A percentile compares a stretch with the other conserved stretches of the same genome.
phyloP scores from a whole-genome alignment of 2,797 vertebrate species.

The Amphiprion clarkii region DNA sequence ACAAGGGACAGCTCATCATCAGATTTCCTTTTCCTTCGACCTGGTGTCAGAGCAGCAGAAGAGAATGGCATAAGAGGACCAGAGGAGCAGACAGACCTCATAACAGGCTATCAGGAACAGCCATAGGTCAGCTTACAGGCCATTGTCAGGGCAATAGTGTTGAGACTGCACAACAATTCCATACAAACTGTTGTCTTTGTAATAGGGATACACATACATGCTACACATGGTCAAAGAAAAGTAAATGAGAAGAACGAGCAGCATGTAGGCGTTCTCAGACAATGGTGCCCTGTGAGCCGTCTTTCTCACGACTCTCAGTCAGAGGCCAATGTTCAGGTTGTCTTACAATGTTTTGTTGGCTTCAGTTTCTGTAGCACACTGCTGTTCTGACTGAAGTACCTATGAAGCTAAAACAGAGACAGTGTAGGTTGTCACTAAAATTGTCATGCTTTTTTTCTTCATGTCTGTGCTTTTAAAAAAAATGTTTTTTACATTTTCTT shows the following conservation, averaged over 20 bases:
- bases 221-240: not conserved
- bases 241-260: not conserved
- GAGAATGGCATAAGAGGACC: conserved; percentile 13
- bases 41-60: conserved; percentile 2
- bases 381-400: conserved; percentile 20
- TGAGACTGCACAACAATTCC: not conserved
- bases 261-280: not conserved
- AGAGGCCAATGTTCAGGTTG: conserved; percentile 18
- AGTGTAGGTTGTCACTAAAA: too few relatives aligned
- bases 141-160: conserved; percentile 15
- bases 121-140: conserved; percentile 27
- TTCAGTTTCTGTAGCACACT: conserved; percentile 12
- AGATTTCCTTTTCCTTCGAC: conserved; percentile 61
- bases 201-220: conserved; percentile 23
- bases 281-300: not conserved
- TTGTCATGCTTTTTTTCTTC: too few relatives aligned
- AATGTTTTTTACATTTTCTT: too few relatives aligned
- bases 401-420: too few relatives aligned
- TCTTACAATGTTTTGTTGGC: conserved; percentile 26
- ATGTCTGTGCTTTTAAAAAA: too few relatives aligned
- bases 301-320: not conserved
- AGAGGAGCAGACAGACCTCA: conserved; percentile 18
- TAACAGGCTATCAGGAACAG: conserved; percentile 47
- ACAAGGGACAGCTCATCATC: conserved; percentile 50
- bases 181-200: conserved; percentile 22